These are phyloP conservation scores for Chrysopilus asiliformis DNA, from an alignment of 2,888 invertebrate species.

Conservation along the genomic window DNA sequence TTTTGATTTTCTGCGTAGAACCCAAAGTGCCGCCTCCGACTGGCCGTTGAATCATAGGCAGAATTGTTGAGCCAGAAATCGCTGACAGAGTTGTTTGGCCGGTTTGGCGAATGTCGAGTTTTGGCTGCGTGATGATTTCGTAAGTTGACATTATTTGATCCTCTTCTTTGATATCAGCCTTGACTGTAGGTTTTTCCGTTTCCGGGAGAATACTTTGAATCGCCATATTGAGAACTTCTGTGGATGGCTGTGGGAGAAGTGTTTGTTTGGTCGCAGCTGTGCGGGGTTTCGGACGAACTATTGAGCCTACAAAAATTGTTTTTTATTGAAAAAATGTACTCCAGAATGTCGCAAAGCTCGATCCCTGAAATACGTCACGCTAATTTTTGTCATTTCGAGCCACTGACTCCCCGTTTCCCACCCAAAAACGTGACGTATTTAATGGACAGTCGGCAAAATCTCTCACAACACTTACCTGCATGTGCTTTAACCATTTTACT, in stretches of 20 bases:
- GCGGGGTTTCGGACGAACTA: too few species aligned
- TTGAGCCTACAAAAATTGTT: too few species aligned
- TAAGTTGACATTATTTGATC: conserved; percentile 20
- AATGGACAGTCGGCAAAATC: too few species aligned
- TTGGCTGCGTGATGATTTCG: conserved; percentile 22
- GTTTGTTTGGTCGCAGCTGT: conserved; percentile 8
- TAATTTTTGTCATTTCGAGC: too few species aligned
- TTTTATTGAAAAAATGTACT: too few species aligned
- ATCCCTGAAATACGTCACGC: too few species aligned
- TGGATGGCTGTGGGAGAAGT: conserved; percentile 14
- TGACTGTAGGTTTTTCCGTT: conserved; percentile 13
- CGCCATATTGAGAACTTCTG: conserved; percentile 32
- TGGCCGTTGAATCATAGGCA: conserved; percentile 10
- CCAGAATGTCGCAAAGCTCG: too few species aligned
- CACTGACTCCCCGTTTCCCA: too few species aligned
- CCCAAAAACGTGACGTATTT: not conserved
- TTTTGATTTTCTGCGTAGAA: conserved; percentile 27
- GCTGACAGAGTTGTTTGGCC: not conserved
- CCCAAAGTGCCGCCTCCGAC: not conserved
- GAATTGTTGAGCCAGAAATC: conserved; percentile 4
- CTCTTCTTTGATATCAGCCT: conserved; percentile 13
- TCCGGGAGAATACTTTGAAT: conserved; percentile 33
- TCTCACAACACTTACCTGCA: too few species aligned
- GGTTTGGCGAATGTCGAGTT: conserved; percentile 10
- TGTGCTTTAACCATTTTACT: too few species aligned